Conservation (phyloP, 2,113 vertebrate species). For the Alosa alosa region DNA sequence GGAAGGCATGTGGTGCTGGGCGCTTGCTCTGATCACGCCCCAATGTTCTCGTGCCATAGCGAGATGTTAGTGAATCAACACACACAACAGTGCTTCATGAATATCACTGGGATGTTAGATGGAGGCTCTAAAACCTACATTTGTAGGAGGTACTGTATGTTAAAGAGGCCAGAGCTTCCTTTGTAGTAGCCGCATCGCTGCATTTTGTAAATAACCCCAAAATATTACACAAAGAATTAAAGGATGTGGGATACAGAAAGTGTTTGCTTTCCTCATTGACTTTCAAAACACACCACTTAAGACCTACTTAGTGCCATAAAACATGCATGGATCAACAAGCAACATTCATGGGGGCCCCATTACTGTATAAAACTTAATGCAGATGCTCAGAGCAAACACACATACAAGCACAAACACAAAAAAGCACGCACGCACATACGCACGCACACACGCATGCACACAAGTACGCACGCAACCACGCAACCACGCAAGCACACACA, state of each 20-base stretch:
- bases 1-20: no score
- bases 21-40: no score
- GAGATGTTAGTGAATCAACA: no score
- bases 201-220: slow-evolving; percentile 21
- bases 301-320: slow-evolving; percentile 4
- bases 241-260: slow-evolving; percentile 22
- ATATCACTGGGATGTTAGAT: neutral
- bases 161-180: neutral
- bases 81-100: neutral
- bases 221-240: slow-evolving; percentile 30
- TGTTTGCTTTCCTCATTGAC: slow-evolving; percentile 30
- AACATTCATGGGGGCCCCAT: neutral
- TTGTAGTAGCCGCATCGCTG: neutral
- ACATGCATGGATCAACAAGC: neutral
- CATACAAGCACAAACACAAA: no score
- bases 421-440: no score
- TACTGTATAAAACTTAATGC: neutral
- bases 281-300: slow-evolving; percentile 19
- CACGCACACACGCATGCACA: no score
- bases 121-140: neutral
- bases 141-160: neutral
- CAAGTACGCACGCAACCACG: no score
- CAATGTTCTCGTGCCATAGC: no score
- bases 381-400: neutral
- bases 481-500: neutral